Conservation (phyloP, 1,140 invertebrate genomes). For the Gonioctena quinquepunctata region DNA sequence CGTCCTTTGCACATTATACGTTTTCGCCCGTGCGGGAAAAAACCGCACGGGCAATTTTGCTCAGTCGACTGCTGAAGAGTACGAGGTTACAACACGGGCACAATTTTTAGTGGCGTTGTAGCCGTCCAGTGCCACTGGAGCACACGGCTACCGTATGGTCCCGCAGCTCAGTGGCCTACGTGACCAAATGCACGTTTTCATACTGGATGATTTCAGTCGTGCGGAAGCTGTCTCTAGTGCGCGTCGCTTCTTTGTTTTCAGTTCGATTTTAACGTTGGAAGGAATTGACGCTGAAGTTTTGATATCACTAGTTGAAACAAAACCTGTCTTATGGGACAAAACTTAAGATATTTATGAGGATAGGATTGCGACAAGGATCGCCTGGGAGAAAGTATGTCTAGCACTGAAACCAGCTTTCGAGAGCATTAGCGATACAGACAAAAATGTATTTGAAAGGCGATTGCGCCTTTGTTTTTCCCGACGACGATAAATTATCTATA, state of each 20-base stretch:
- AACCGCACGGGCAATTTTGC: neutral
- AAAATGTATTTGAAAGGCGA: no score
- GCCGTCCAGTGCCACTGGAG: neutral
- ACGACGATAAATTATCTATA: no score
- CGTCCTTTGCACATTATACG: conserved; percentile 13
- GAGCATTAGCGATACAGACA: conserved; percentile 15
- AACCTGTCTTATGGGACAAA: neutral
- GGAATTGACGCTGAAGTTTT: conserved; percentile 13
- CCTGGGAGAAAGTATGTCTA: no score
- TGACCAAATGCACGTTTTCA: neutral
- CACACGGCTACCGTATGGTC: neutral
- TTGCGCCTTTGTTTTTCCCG: no score
- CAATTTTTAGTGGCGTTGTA: neutral
- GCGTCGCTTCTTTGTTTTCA: no score
- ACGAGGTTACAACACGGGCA: neutral
- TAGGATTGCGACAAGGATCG: conserved; percentile 13
- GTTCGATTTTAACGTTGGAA: conserved; percentile 6
- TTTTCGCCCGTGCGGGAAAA: neutral
- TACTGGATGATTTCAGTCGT: no score
- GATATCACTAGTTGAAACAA: conserved; percentile 8
- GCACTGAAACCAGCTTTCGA: conserved; percentile 16
- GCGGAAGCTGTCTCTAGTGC: no score
- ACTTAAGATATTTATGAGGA: neutral
- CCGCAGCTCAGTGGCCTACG: neutral
- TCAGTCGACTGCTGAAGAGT: neutral